Percentiles rank a stretch among this genome's conserved stretches.
phyloP scores from a whole-genome alignment of 2,113 vertebrate genomes.

The Anguilla rostrata region DNA sequence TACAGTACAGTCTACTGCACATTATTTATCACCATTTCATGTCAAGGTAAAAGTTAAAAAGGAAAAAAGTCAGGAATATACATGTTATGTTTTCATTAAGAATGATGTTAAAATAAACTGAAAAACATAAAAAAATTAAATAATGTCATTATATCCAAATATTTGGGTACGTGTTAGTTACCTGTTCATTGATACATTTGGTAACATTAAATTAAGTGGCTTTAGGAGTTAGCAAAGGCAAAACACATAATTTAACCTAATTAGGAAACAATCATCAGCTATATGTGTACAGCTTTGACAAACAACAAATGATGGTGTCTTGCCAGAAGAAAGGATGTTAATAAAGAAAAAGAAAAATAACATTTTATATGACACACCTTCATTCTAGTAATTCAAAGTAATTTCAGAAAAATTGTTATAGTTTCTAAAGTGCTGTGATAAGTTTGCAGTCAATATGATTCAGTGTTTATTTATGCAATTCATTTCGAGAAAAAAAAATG shows the following conservation, averaged over 20 bases:
- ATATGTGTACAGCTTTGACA: not conserved
- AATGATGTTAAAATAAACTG: not conserved
- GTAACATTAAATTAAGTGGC: conserved; percentile 16
- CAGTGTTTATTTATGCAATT: not conserved
- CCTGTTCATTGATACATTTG: conserved; percentile 17
- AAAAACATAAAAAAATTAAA: not conserved
- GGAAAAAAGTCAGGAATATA: not conserved
- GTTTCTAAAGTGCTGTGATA: conserved; percentile 21
- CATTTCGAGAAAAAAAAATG: not conserved
- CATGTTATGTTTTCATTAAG: not conserved
- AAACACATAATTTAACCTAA: conserved; percentile 20
- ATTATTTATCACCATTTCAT: conserved; percentile 22
- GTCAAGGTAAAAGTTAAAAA: conserved; percentile 9
- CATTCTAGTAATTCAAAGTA: conserved; percentile 9
- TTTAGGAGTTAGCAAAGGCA: conserved; percentile 31
- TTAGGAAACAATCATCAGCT: not conserved
- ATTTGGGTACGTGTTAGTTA: not conserved
- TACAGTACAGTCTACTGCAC: not conserved
- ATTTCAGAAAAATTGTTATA: not conserved
- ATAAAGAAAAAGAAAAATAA: not conserved
- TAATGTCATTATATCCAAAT: not conserved
- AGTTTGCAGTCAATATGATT: not conserved
- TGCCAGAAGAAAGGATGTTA: not conserved
- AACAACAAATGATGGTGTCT: conserved; percentile 1
- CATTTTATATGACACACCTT: not conserved